phyloP scores from a whole-genome alignment of 2,113 vertebrate genomes.

The Dunckerocampus dactyliophorus region DNA sequence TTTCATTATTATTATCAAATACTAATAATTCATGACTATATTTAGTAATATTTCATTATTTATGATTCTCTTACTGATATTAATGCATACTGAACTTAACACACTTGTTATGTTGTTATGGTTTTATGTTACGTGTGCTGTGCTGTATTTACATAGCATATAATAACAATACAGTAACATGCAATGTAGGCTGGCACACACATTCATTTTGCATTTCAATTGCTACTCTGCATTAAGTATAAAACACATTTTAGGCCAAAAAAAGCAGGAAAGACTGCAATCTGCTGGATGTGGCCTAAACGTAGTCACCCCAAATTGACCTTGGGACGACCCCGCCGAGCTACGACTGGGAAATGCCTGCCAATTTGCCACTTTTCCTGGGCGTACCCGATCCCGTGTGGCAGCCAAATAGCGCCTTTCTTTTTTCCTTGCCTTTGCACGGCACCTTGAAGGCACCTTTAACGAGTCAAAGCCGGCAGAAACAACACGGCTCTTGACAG shows the following conservation, averaged over 20 bases:
- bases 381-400: neutral
- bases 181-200: too few relatives aligned
- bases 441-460: neutral
- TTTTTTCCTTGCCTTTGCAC: conserved; percentile 1
- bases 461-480: neutral
- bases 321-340: neutral
- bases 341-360: neutral
- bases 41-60: too few relatives aligned
- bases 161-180: too few relatives aligned
- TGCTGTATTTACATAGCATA: too few relatives aligned
- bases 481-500: conserved; percentile 21
- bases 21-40: too few relatives aligned
- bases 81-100: too few relatives aligned
- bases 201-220: neutral
- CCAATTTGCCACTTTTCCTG: conserved; percentile 1
- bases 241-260: neutral
- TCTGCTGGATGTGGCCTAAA: neutral
- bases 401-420: neutral
- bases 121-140: too few relatives aligned
- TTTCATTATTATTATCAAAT: too few relatives aligned
- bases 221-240: neutral
- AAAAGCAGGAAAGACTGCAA: neutral
- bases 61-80: too few relatives aligned
- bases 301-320: neutral
- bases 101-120: too few relatives aligned